phyloP scores from a whole-genome alignment of 2,797 vertebrate genomes.

The Nasua narica region DNA sequence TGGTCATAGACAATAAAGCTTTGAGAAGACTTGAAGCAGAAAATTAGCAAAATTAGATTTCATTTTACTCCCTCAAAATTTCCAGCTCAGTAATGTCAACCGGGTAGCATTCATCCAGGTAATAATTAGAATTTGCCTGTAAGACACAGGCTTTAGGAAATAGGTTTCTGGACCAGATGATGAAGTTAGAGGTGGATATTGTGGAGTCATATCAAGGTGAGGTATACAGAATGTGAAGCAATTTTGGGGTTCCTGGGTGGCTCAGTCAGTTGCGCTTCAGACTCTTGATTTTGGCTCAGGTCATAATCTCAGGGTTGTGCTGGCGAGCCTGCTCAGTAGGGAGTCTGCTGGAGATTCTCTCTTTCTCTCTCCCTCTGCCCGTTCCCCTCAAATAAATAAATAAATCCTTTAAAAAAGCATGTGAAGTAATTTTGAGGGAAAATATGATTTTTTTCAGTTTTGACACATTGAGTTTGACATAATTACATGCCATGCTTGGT shows the following conservation, averaged over 20 bases:
- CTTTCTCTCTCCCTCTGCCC: too few species aligned
- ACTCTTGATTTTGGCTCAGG: background rate
- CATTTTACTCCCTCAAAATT: background rate
- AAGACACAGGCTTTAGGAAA: background rate
- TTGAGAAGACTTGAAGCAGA: background rate
- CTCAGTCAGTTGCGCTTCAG: background rate
- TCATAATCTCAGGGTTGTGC: background rate
- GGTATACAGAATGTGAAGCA: background rate
- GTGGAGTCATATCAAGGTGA: background rate
- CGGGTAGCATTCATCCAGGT: background rate
- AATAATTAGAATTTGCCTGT: background rate
- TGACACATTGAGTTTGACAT: background rate
- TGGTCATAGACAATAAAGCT: background rate
- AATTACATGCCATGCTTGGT: background rate
- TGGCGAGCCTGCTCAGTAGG: background rate
- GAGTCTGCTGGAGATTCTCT: too few species aligned
- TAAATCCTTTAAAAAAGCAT: background rate
- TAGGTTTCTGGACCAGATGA: accelerated
- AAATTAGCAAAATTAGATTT: background rate
- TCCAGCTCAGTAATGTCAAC: background rate
- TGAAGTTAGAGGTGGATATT: accelerated
- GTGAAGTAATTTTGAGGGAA: background rate
- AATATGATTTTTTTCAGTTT: too few species aligned
- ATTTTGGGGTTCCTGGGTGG: background rate
- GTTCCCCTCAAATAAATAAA: background rate